Conservation (phyloP, 2,888 invertebrate genomes). For the Shargacucullia verbasci region DNA sequence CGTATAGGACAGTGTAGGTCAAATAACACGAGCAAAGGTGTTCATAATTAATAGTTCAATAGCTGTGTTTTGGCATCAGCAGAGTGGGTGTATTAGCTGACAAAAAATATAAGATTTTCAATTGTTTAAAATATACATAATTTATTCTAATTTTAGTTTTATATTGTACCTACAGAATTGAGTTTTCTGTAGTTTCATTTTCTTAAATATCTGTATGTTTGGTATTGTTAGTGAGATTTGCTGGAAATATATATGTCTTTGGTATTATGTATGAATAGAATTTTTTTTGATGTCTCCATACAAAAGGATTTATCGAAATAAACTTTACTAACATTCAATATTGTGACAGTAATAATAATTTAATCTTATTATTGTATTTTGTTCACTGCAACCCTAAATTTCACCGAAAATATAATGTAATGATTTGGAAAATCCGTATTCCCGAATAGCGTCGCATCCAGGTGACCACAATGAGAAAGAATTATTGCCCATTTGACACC, state of each 20-base stretch:
- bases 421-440: conserved; percentile 58
- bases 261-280: too few species aligned
- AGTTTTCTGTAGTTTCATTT: too few species aligned
- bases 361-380: conserved; percentile 39
- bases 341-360: conserved; percentile 49
- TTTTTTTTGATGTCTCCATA: conserved; percentile 1
- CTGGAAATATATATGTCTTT: too few species aligned
- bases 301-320: conserved; percentile 13
- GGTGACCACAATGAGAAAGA: conserved; percentile 73
- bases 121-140: too few species aligned
- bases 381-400: conserved; percentile 31
- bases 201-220: too few species aligned
- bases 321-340: conserved; percentile 42
- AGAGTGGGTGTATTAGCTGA: conserved; percentile 32
- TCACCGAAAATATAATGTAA: conserved; percentile 50
- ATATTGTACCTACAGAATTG: too few species aligned
- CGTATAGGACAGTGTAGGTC: conserved; percentile 11
- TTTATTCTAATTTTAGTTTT: too few species aligned
- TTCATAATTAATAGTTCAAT: conserved; percentile 38
- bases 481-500: conserved; percentile 78
- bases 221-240: too few species aligned
- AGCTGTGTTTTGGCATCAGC: conserved; percentile 19
- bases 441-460: conserved; percentile 57
- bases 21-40: not conserved
- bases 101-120: conserved; percentile 44